Evolutionary conservation across 2,797 vertebrate species (phyloP).

Genomic region (Sebastolobus alascanus): DNA sequence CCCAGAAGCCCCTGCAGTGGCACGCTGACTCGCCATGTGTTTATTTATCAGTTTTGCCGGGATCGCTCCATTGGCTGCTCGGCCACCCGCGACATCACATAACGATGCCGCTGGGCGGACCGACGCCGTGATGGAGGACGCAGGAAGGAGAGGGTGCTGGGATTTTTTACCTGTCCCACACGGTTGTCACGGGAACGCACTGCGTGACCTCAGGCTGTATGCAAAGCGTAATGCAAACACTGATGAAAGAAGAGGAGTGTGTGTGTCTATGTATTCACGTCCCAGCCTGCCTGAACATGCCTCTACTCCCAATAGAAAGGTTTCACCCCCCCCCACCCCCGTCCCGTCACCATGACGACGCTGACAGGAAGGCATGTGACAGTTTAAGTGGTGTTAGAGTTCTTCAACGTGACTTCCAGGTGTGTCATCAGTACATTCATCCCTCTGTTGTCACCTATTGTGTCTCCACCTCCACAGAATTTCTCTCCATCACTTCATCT

Average conservation of each 20-base stretch:
- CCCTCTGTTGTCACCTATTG: slow-evolving; percentile 28
- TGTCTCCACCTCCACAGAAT: background rate
- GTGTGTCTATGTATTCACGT: slow-evolving; percentile 8
- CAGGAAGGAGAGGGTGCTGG: background rate
- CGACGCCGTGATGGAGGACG: slow-evolving; percentile 12
- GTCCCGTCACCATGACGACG: slow-evolving; percentile 29
- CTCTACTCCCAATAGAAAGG: slow-evolving; percentile 14
- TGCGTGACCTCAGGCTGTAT: slow-evolving; percentile 62
- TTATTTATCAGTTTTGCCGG: slow-evolving; percentile 59
- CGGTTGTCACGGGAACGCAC: slow-evolving; percentile 46
- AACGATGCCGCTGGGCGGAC: slow-evolving; percentile 13
- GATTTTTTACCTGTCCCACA: slow-evolving; percentile 8
- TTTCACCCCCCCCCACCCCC: too few species aligned
- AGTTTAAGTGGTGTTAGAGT: slow-evolving; percentile 44
- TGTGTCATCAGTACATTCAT: slow-evolving; percentile 38
- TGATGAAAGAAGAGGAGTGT: slow-evolving; percentile 22
- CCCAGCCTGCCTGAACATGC: slow-evolving; percentile 54
- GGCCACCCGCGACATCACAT: slow-evolving; percentile 53
- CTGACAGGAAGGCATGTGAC: slow-evolving; percentile 20
- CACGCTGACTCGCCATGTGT: slow-evolving; percentile 53
- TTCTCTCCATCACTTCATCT: slow-evolving; percentile 10
- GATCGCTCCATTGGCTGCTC: slow-evolving; percentile 59
- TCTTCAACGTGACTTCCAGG: slow-evolving; percentile 37
- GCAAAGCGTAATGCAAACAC: slow-evolving; percentile 74
- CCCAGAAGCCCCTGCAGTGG: slow-evolving; percentile 60